Conservation (phyloP, 2,797 vertebrate species). For the Threskiornis aethiopicus region DNA sequence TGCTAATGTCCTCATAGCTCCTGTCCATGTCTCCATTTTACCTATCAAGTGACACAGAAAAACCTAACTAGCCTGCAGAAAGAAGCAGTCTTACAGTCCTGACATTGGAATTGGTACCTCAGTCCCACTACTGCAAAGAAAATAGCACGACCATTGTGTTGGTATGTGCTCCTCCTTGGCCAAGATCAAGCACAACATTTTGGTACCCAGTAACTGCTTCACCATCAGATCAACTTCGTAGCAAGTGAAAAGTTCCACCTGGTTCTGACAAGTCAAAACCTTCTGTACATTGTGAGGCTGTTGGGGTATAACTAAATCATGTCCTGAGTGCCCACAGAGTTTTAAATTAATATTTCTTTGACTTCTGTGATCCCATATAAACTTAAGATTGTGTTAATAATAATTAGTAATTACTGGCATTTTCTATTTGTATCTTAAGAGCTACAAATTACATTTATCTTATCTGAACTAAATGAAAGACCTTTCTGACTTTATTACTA, state of each 20-base stretch:
- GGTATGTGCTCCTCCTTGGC: not conserved
- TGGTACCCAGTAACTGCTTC: not conserved
- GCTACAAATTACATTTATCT: not conserved
- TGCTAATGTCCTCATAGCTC: not conserved
- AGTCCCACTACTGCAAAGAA: not conserved
- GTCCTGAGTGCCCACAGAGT: not conserved
- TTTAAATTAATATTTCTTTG: not conserved
- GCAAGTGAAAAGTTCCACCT: not conserved
- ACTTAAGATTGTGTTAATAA: not conserved
- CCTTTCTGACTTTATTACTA: not conserved
- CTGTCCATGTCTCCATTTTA: not conserved
- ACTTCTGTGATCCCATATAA: not conserved
- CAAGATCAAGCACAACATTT: not conserved
- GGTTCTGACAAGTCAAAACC: not conserved
- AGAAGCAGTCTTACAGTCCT: not conserved
- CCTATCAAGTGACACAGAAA: not conserved
- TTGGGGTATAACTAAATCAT: not conserved
- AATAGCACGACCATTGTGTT: fast-evolving
- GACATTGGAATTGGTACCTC: not conserved
- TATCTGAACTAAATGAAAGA: not conserved
- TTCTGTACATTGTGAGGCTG: not conserved
- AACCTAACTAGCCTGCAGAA: not conserved
- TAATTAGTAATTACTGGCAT: not conserved
- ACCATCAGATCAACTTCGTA: not conserved
- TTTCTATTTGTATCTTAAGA: not conserved